Evolutionary conservation across 2,113 vertebrate genomes (phyloP).

Genomic region (Colaptes auratus): DNA sequence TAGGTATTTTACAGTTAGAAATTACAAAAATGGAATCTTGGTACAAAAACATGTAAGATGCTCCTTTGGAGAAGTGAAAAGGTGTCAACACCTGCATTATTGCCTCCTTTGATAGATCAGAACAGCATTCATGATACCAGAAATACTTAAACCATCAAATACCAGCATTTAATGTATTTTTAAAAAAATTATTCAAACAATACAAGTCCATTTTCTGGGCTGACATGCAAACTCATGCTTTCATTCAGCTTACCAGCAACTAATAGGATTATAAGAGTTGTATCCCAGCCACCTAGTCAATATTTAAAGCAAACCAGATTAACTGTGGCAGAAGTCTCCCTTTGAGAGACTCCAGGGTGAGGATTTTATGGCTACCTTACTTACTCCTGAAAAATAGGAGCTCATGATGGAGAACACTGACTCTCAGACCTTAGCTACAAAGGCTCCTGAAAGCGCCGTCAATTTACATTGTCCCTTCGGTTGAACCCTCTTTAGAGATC

Average conservation of each 20-base stretch:
- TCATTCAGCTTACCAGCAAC: constrained; percentile 33
- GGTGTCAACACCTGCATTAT: constrained; percentile 60
- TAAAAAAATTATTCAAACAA: constrained; percentile 53
- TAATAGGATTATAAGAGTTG: not conserved
- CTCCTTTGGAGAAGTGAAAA: constrained; percentile 67
- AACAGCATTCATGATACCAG: not conserved
- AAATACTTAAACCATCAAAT: constrained; percentile 59
- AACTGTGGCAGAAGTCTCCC: constrained; percentile 42
- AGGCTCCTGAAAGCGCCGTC: constrained; percentile 21
- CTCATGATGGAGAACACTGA: constrained; percentile 38
- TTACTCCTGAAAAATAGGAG: constrained; percentile 74
- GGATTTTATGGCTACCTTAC: constrained; percentile 39
- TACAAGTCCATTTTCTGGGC: constrained; percentile 59
- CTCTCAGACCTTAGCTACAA: constrained; percentile 65
- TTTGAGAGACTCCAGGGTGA: constrained; percentile 50
- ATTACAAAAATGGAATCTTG: constrained; percentile 59
- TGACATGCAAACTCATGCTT: constrained; percentile 65
- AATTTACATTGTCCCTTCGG: not conserved
- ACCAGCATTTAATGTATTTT: constrained; percentile 54
- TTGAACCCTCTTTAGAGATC: not conserved
- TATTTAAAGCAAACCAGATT: constrained; percentile 35
- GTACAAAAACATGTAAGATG: constrained; percentile 53
- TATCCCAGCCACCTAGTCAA: constrained; percentile 7
- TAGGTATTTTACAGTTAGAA: constrained; percentile 48
- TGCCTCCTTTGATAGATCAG: constrained; percentile 38